Evolutionary conservation across 1,140 invertebrate genomes (phyloP).

Genomic region (Wiebesia pumilae): DNA sequence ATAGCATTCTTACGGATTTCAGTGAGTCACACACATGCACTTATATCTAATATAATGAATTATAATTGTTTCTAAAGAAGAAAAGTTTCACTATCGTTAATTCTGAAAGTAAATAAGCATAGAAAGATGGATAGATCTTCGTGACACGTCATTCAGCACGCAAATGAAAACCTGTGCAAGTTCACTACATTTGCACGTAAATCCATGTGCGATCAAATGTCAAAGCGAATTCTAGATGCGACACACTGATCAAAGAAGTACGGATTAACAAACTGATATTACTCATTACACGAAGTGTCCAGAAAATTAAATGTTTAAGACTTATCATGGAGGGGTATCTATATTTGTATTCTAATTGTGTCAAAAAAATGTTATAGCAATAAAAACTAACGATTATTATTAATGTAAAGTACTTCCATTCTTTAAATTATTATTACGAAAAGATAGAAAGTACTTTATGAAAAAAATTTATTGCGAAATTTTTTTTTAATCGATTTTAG

Average conservation of each 20-base stretch:
- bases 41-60: background rate
- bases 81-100: background rate
- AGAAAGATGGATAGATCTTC: constrained; percentile 25
- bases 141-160: constrained; percentile 21
- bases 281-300: constrained; percentile 17
- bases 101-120: constrained; percentile 23
- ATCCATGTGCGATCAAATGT: background rate
- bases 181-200: background rate
- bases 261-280: constrained; percentile 11
- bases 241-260: background rate
- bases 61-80: background rate
- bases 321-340: constrained; percentile 54
- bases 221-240: background rate
- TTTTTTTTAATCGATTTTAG: too few species aligned
- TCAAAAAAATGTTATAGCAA: background rate
- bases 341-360: constrained; percentile 34
- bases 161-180: background rate
- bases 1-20: background rate
- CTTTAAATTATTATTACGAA: too few species aligned
- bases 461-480: too few species aligned
- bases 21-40: background rate
- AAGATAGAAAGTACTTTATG: too few species aligned
- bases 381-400: background rate
- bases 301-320: constrained; percentile 64
- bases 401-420: background rate